These are phyloP conservation scores for Spialia ferax DNA, from an alignment of 2,888 invertebrate genomes.

Conservation along the genomic window DNA sequence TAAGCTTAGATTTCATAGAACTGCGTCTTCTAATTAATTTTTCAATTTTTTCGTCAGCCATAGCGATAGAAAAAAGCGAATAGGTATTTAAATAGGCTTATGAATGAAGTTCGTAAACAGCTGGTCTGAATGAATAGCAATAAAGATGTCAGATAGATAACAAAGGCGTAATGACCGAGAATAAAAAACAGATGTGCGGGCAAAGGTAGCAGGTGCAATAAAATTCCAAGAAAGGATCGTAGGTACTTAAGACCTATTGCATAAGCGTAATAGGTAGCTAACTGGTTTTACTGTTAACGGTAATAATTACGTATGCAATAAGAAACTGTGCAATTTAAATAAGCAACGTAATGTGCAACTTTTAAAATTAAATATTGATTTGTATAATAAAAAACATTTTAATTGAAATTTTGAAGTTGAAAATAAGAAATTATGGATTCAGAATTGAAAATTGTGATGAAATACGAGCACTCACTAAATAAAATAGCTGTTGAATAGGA, in stretches of 20 bases:
- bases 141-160: not conserved
- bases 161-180: not conserved
- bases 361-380: too few species aligned
- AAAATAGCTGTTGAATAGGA: constrained; percentile 4
- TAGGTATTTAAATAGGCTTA: not conserved
- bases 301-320: too few species aligned
- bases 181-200: not conserved
- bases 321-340: too few species aligned
- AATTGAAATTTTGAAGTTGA: too few species aligned
- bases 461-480: not conserved
- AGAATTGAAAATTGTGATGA: too few species aligned
- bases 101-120: not conserved
- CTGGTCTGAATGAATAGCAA: not conserved
- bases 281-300: too few species aligned
- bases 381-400: too few species aligned
- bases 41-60: not conserved
- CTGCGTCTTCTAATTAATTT: constrained; percentile 1
- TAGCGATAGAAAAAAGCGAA: not conserved
- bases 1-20: not conserved
- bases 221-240: not conserved
- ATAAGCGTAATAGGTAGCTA: too few species aligned
- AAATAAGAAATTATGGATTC: too few species aligned
- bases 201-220: not conserved
- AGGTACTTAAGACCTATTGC: too few species aligned
- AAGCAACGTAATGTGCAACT: too few species aligned